Conservation (phyloP, 2,113 vertebrate genomes). For the Amphilophus citrinellus region DNA sequence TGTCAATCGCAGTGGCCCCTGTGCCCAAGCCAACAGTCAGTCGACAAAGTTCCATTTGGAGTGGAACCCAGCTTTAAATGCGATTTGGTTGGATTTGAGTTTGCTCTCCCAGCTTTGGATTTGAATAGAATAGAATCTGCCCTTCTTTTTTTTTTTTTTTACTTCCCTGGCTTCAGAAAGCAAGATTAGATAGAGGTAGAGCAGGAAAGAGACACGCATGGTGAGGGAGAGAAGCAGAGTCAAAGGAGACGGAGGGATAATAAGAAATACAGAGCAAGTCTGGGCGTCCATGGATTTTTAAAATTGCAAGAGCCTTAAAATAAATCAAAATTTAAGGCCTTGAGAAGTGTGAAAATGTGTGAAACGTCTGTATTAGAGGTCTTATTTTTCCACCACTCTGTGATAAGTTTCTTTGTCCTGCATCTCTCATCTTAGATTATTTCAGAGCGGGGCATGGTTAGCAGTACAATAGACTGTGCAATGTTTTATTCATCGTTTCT, state of each 20-base stretch:
- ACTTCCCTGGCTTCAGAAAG: slow-evolving; percentile 50
- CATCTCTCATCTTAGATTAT: slow-evolving; percentile 38
- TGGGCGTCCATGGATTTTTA: slow-evolving; percentile 33
- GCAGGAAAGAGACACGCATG: slow-evolving; percentile 23
- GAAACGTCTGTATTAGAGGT: slow-evolving; percentile 40
- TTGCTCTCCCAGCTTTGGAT: slow-evolving; percentile 58
- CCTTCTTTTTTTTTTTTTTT: slow-evolving; percentile 25
- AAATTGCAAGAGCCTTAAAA: slow-evolving; percentile 54
- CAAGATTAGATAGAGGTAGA: slow-evolving; percentile 61
- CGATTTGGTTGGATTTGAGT: slow-evolving; percentile 61
- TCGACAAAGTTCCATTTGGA: slow-evolving; percentile 63
- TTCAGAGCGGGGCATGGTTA: slow-evolving; percentile 30
- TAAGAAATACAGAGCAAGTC: slow-evolving; percentile 16
- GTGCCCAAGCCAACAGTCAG: slow-evolving; percentile 33
- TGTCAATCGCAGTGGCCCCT: slow-evolving; percentile 50
- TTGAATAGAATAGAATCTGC: slow-evolving; percentile 67
- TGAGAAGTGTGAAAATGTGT: slow-evolving; percentile 37
- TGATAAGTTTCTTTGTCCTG: slow-evolving; percentile 54
- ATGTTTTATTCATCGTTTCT: slow-evolving; percentile 71
- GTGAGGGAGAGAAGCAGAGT: slow-evolving; percentile 27
- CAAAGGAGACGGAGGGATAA: slow-evolving; percentile 39
- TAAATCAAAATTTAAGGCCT: slow-evolving; percentile 51
- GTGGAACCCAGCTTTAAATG: slow-evolving; percentile 56
- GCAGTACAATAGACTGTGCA: slow-evolving; percentile 28
- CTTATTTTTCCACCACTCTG: slow-evolving; percentile 28